Base-by-base conservation (phyloP, 2,888 invertebrate species). In the Volucella zonaria region DNA sequence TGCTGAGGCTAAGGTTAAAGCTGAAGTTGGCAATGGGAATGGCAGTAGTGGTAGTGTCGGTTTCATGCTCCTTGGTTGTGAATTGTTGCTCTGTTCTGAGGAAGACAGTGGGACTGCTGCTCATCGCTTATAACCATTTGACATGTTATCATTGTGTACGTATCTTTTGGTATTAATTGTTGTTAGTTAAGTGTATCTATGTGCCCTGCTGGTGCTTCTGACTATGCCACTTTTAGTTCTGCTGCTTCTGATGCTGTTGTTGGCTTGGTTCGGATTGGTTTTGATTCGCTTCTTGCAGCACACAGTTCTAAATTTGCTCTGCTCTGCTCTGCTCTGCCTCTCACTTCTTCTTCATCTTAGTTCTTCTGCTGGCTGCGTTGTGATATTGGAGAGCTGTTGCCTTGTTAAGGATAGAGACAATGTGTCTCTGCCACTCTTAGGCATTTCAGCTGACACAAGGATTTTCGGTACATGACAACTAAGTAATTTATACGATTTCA, bases 361-460 rank as follows among this genome's bases (percentile, higher is more conserved):
- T 56, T 62, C 62, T 52, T 78, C 56, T 71, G 31, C 64, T 47
- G 59, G 73, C 68, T 79, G 85, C 76, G 73, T 81, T 73, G 56
- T 71, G 85, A 76, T 85, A 81, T 76, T 58, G 73, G 62, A 85
- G 85, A 85, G 80, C 80, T 85, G 85, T 85, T 86, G 86, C 81
- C 86, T 86, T 86, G 86, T 86, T 82, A 82, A 82, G 82, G 86
- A 86, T 86, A 81, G 81, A 86, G 86, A 86, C 86, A 86, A 86
- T 86, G 86, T 86, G 86, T 86, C 86, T 86, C 86, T 86, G 86
- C 86, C 86, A 86, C 82, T 86, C 86, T 86, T 82, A 86, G 86
- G 86, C 86, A 86, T 86, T 86, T 86, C 80, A 82, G 82, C 87
- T 87, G 86, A 86, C 85, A 79, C 75, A 85, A 77, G 85, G 85